Base-by-base conservation (phyloP, 2,797 vertebrate genomes). In the Galaxias olidus region DNA sequence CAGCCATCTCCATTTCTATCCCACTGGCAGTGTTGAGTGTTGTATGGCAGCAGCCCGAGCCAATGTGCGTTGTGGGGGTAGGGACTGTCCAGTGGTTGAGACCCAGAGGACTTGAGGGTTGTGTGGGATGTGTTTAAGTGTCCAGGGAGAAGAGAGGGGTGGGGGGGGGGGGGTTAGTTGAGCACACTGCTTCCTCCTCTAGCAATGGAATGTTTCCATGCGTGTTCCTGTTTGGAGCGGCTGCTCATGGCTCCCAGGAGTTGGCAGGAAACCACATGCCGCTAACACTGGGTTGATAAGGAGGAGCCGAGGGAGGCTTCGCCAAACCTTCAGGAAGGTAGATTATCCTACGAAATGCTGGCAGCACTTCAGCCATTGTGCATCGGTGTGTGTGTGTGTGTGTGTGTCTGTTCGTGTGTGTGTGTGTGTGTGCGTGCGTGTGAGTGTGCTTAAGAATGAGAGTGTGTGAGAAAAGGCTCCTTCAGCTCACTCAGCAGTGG, bases 201-300 rank as follows among this genome's bases (percentile, higher is more conserved):
- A 77, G 79, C 68, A 20, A 76, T 85, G 87, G 88, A 92, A 92
- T 90, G 88, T 90, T 82, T 90, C 87, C 84, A 82, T 86, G 85
- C 85, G 50, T 87, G 88, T 91, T 92, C 89, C 90, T 89, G 91
- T 92, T 90, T 91, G 87, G 81, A 88, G 79, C 78, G 75, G 73
- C 82, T 73, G 71, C 82, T 80, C 72, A 72, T 63, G 44, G 84
- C 81, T 88, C 80, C 77, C 77, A 84, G 80, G 76, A 77, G 73
- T 79, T 90, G 90, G 86, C 86, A 87, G 88, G 85, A 86, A 90
- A 87, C 88, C 84, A 81, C 86, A 84, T 68, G 76, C 85, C 80
- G 85, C 84, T 86, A 83, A 85, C 77, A 76, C 79, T 76, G 72
- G 69, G 61, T 79, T 61, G 87, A 92, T 92, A 90, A 90, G 88